Conservation (phyloP, 2,113 vertebrate species). For the Carettochelys insculpta region DNA sequence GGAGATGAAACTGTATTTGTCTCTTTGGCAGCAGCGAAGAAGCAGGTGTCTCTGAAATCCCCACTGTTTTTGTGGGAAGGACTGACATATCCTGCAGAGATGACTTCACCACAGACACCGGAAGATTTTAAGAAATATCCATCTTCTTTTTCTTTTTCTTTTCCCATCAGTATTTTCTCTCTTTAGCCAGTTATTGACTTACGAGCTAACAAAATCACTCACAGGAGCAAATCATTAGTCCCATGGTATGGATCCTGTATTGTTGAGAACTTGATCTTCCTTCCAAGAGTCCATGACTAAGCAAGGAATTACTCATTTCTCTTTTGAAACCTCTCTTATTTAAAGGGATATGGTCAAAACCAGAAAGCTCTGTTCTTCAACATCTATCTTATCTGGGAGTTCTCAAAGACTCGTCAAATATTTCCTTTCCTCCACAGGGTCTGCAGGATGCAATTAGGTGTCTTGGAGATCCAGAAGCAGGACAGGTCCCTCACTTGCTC, state of each 20-base stretch:
- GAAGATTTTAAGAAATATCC: not conserved
- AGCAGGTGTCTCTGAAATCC: conserved; percentile 45
- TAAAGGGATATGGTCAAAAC: not conserved
- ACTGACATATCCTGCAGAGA: conserved; percentile 35
- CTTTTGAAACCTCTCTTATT: not conserved
- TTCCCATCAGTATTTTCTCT: not conserved
- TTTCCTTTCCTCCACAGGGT: not conserved
- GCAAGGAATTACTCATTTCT: not conserved
- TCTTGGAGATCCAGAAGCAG: not conserved
- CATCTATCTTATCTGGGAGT: not conserved
- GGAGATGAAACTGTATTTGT: conserved; percentile 36
- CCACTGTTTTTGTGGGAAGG: not conserved
- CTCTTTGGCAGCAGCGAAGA: conserved; percentile 27
- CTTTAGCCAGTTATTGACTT: conserved; percentile 28
- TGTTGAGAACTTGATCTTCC: not conserved
- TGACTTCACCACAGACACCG: not conserved
- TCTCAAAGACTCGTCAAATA: not conserved
- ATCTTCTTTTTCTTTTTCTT: not conserved
- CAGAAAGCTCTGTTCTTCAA: not conserved
- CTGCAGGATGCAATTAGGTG: not conserved
- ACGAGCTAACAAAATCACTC: not conserved
- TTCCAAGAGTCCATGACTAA: not conserved
- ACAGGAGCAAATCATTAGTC: conserved; percentile 25
- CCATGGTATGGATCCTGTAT: not conserved
- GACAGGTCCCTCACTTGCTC: not conserved